A percentile compares a stretch with the other conserved stretches of the same genome.
phyloP scores from a whole-genome alignment of 1,140 invertebrate species.

The Subanguina moxae region DNA sequence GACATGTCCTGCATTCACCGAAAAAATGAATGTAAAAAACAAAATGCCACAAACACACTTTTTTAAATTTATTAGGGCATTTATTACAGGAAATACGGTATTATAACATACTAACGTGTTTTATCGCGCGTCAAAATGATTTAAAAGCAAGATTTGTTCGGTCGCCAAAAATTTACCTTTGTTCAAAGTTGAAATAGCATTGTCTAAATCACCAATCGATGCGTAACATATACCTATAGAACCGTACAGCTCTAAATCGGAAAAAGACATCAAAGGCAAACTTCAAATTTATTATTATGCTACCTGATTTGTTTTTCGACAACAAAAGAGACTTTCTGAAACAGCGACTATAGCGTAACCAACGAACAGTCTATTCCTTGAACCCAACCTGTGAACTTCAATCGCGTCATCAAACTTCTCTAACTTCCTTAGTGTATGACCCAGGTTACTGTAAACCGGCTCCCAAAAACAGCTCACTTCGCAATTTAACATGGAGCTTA shows the following conservation, averaged over 20 bases:
- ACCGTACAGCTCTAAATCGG: no score
- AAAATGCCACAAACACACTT: no score
- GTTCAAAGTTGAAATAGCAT: conserved; percentile 40
- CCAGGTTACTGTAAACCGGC: conserved; percentile 45
- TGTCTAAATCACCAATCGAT: conserved; percentile 22
- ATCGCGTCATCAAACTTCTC: conserved; percentile 41
- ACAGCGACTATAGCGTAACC: background rate
- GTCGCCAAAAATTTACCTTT: background rate
- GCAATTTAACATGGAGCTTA: background rate
- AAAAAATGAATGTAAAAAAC: no score
- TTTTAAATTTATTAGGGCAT: no score
- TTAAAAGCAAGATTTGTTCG: no score
- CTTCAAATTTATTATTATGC: no score
- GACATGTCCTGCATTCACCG: no score
- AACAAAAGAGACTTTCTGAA: conserved; percentile 32
- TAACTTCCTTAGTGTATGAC: conserved; percentile 41
- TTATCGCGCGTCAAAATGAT: no score
- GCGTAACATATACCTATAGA: no score
- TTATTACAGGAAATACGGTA: no score
- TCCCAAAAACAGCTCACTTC: conserved; percentile 48
- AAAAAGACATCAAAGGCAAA: no score
- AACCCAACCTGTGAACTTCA: conserved; percentile 29
- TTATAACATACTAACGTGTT: no score
- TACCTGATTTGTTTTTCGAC: conserved; percentile 23
- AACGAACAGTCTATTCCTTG: background rate